Percentiles rank a stretch among this genome's conserved stretches.
Evolutionary conservation across 2,113 vertebrate genomes (phyloP).

Genomic region (Callospermophilus lateralis): DNA sequence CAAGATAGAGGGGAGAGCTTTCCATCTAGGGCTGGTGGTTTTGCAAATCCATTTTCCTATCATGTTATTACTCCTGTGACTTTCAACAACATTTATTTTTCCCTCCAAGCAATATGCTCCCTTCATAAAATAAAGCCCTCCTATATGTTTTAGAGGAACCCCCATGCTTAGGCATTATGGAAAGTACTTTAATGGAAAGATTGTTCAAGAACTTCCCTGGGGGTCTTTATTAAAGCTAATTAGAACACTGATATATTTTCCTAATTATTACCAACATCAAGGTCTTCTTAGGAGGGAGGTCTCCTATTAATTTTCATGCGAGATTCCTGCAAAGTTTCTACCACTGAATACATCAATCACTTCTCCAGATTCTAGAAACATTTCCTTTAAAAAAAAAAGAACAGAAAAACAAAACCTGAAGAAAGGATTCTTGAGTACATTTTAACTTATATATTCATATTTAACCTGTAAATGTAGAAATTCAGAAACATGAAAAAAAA

Average conservation of each 20-base stretch:
- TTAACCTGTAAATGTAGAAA: constrained; percentile 74
- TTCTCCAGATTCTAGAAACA: constrained; percentile 53
- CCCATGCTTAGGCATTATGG: constrained; percentile 23
- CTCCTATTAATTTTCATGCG: constrained; percentile 80
- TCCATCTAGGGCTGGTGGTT: constrained; percentile 67
- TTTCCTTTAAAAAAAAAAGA: neutral
- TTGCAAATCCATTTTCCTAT: constrained; percentile 79
- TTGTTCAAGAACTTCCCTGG: constrained; percentile 60
- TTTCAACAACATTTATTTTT: constrained; percentile 80
- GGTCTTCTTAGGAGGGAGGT: constrained; percentile 67
- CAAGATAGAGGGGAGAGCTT: constrained; percentile 52
- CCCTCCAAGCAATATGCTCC: constrained; percentile 51
- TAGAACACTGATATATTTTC: constrained; percentile 81
- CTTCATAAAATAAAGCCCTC: constrained; percentile 73
- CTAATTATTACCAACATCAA: constrained; percentile 82
- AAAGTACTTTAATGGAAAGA: constrained; percentile 76
- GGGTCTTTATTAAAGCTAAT: constrained; percentile 72
- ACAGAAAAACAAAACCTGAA: constrained; percentile 53
- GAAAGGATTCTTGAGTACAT: constrained; percentile 64
- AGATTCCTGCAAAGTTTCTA: constrained; percentile 78
- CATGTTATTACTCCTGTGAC: constrained; percentile 74
- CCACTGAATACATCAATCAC: constrained; percentile 80
- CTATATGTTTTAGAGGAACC: constrained; percentile 80
- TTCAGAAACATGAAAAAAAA: constrained; percentile 59
- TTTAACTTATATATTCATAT: neutral